phyloP scores from a whole-genome alignment of 2,797 vertebrate genomes.

The Eospalax fontanierii region DNA sequence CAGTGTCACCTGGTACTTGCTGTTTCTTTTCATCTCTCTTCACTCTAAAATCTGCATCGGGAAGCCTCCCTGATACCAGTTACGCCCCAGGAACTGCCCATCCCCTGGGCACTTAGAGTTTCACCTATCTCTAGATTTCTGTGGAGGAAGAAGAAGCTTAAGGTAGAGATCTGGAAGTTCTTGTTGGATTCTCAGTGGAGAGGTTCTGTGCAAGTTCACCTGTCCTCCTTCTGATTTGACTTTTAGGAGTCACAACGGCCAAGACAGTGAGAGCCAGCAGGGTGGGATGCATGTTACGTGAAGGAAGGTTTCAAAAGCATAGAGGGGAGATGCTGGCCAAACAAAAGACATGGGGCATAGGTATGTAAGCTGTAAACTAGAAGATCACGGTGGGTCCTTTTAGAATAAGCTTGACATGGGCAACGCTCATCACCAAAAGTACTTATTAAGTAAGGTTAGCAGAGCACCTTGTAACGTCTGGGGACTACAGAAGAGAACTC shows the following conservation, averaged over 20 bases:
- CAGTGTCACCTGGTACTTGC: not conserved
- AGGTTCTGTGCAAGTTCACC: not conserved
- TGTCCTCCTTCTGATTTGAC: not conserved
- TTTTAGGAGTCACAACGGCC: not conserved
- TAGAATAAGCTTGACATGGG: not conserved
- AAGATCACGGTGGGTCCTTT: not conserved
- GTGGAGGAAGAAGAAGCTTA: not conserved
- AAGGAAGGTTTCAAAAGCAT: not conserved
- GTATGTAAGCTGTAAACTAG: not conserved
- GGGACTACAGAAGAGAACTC: not conserved
- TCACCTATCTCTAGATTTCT: not conserved
- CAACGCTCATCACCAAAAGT: not conserved
- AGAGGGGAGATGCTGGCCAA: not conserved
- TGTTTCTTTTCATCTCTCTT: not conserved
- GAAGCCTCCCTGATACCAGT: not conserved
- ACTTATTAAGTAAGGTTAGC: not conserved
- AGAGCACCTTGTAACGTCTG: not conserved
- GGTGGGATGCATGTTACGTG: not conserved
- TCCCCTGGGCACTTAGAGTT: not conserved
- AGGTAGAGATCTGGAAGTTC: not conserved
- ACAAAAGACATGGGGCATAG: not conserved
- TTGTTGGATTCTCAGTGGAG: not conserved
- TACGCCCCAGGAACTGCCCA: not conserved
- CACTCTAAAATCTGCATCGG: conserved; percentile 8
- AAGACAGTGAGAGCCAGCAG: not conserved